Percentiles rank a stretch among this genome's conserved stretches.
Conservation (phyloP, 2,797 vertebrate genomes). For the Enteromius argenteus region DNA sequence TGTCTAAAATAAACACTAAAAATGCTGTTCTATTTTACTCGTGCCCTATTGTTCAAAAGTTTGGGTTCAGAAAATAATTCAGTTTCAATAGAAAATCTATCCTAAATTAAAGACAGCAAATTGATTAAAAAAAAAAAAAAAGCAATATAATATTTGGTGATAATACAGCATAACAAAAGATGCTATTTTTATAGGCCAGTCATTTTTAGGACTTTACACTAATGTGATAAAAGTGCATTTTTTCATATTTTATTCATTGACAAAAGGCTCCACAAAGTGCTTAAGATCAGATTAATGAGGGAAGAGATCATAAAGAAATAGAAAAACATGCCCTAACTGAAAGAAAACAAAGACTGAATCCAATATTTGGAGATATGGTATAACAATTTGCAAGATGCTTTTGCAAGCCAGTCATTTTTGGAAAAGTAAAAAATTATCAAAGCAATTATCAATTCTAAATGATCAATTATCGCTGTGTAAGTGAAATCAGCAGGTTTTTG, state of each 20-base stretch:
- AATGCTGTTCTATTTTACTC: neutral
- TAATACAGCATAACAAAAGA: neutral
- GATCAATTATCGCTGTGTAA: neutral
- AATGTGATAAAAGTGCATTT: neutral
- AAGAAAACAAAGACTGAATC: neutral
- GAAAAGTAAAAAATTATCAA: too few species aligned
- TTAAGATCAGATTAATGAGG: neutral
- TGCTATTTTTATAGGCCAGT: neutral
- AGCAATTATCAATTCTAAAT: too few species aligned
- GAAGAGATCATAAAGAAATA: neutral
- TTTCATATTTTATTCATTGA: neutral
- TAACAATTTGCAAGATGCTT: neutral
- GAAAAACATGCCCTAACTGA: neutral
- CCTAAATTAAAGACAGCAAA: neutral
- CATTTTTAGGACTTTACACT: neutral
- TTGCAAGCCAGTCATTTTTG: neutral
- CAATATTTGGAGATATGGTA: neutral
- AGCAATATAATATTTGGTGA: neutral
- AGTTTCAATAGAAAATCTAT: neutral
- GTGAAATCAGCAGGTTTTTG: too few species aligned
- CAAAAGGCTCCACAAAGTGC: neutral
- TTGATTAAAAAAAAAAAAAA: neutral
- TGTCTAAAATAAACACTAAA: neutral
- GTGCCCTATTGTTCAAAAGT: neutral
- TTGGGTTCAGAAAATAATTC: neutral